These are phyloP conservation scores for Chloroclysta siterata DNA, from an alignment of 2,888 invertebrate species.

Conservation along the genomic window DNA sequence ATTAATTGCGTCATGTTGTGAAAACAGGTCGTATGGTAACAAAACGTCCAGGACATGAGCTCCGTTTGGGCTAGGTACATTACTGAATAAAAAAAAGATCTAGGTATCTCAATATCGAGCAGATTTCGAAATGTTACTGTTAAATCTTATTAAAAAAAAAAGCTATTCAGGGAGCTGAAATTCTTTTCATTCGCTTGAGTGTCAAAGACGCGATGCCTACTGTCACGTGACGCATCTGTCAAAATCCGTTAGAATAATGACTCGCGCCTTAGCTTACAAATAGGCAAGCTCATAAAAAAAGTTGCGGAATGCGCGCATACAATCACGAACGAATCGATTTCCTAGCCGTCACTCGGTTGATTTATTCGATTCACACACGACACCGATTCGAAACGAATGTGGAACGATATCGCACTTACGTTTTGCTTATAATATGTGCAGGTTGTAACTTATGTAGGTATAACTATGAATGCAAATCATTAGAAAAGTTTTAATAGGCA, in stretches of 20 bases:
- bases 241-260: slow-evolving; percentile 26
- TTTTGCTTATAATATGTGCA: slow-evolving; percentile 39
- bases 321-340: slow-evolving; percentile 68
- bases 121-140: too few species aligned
- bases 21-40: too few species aligned
- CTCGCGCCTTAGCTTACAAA: slow-evolving; percentile 29
- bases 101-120: too few species aligned
- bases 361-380: slow-evolving; percentile 71
- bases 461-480: slow-evolving; percentile 24
- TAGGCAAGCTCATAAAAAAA: slow-evolving; percentile 34
- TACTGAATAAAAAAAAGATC: too few species aligned
- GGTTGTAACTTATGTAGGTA: not conserved
- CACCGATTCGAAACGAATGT: slow-evolving; percentile 54
- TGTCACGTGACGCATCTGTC: slow-evolving; percentile 31
- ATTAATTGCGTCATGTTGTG: too few species aligned
- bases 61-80: too few species aligned
- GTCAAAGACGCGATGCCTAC: slow-evolving; percentile 2
- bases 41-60: too few species aligned
- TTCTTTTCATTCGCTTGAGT: not conserved
- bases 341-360: slow-evolving; percentile 72
- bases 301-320: slow-evolving; percentile 37
- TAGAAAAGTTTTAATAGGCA: not conserved
- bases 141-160: too few species aligned
- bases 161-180: too few species aligned
- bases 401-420: slow-evolving; percentile 47